Evolutionary conservation across 2,113 vertebrate genomes (phyloP).

Genomic region (Platysteira castanea): DNA sequence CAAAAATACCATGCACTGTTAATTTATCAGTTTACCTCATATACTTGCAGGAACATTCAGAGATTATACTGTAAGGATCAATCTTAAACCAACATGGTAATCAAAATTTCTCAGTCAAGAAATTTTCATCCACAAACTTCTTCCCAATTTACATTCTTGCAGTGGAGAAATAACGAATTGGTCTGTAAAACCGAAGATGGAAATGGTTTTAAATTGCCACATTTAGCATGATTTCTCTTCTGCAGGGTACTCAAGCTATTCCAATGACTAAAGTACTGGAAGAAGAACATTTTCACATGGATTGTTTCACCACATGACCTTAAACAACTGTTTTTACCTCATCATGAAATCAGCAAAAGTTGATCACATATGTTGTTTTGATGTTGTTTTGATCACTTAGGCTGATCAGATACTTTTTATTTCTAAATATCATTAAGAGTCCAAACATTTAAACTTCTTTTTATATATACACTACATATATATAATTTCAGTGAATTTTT

Average conservation of each 20-base stretch:
- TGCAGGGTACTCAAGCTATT: neutral
- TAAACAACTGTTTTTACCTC: neutral
- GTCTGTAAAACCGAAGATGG: neutral
- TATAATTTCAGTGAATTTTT: neutral
- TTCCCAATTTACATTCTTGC: neutral
- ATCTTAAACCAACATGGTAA: neutral
- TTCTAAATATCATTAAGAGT: neutral
- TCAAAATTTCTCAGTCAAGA: neutral
- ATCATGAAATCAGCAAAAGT: neutral
- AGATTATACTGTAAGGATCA: neutral
- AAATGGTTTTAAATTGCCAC: neutral
- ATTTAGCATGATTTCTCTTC: neutral
- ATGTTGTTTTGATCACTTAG: neutral
- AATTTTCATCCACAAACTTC: neutral
- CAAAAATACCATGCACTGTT: neutral
- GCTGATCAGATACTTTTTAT: neutral
- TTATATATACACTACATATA: rapidly evolving
- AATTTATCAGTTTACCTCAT: neutral
- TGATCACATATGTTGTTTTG: neutral
- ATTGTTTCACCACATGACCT: neutral
- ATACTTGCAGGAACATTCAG: neutral
- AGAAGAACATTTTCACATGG: neutral
- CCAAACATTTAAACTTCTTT: neutral
- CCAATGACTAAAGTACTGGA: neutral
- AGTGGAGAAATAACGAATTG: neutral